Evolutionary conservation across 2,888 invertebrate genomes (phyloP), one percentile per base, ranked within the genome.

Genomic region (Parnassius glacialis): DNA sequence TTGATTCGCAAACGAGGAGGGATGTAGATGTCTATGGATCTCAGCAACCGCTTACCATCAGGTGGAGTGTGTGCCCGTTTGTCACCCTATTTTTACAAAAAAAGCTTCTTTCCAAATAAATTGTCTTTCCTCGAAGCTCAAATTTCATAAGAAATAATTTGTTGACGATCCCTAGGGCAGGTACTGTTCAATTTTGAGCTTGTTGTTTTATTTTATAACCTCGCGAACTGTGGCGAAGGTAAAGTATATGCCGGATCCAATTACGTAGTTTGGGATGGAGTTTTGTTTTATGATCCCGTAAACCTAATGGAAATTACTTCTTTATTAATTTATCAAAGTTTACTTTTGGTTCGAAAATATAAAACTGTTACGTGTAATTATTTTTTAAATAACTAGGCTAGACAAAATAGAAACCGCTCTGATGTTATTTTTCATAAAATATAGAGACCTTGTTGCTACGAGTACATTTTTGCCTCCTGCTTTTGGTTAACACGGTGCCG

Each of bases 151-250:
- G 43, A 43, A 43, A n/a, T 51, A 51, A 51, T 51, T 52, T 58
- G 34, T 44, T 42, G 51, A 42, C 43, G 16, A n/a, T 11, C 20
- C 43, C 43, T 12, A 51, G 52, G 47, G 56, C 34, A 25, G 54
- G 55, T 50, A 43, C 12, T 57, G 51, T 60, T 50, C 42, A 60
- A 60, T 60, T 60, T 61, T 61, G 51, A 51, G 55, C 51, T 43
- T 61, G 60, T 61, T 55, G 51, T 61, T 61, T 41, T 44, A 44
- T 55, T 61, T 61, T 61, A 61, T 51, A 61, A 51, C 51, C 55
- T 61, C 55, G 55, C 60, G 60, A 54, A 54, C 60, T 54, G 53
- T 48, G 54, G 34, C 55, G 43, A 50, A 55, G 51, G 55, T 44
- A 60, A 55, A 60, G 60, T 20, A 25, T 61, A 51, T 55, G 13